Base-by-base conservation (phyloP, 1,140 invertebrate genomes). In the Adoxophyes honmai region DNA sequence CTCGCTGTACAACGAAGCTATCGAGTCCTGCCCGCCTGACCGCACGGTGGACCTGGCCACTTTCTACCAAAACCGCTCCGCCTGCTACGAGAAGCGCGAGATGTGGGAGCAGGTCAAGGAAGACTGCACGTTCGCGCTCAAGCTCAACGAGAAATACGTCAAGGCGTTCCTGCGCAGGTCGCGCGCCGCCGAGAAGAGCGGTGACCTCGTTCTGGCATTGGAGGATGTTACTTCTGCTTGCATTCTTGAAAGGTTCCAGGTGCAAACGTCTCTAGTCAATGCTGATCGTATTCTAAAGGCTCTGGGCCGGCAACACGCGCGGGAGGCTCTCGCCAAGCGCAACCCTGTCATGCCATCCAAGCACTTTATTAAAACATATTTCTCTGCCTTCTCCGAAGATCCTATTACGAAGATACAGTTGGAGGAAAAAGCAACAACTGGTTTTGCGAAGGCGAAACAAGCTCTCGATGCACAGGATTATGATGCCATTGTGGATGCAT, bases 41-140 rank as follows among this genome's bases (percentile, higher is more conserved):
- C 92, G 95, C 68, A 90, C 88, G 28, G 90, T 92, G 1, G 95
- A 96, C 64, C 82, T 98, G 38, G 93, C 97, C 3, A 97, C 95
- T 9, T 98, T 97, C 83, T 98, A 98, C 88, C 98, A 99, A 85
- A 99, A 99, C 78, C 93, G 97, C 77, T 98, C 98, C 4, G 98
- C 98, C 35, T 95, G 96, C 16, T 96, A 97, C 90, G 97, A 98
- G 87, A 96, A 97, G 80, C 90, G 98, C 89, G 95, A 95, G 87
- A 96, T 97, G 81, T 96, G 94, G 91, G 92, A 92, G 57, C 90
- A 94, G 61, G 97, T 98, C 0, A 94, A 97, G 68, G 91, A 93
- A 62, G 98, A 99, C 82, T 98, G 97, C 82, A 92, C 93, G 2
- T 92, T 92, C 84, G 97, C 98, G 3, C 88, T 99, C 16, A 92